phyloP scores from a whole-genome alignment of 1,140 invertebrate species.

The Metaphire vulgaris region DNA sequence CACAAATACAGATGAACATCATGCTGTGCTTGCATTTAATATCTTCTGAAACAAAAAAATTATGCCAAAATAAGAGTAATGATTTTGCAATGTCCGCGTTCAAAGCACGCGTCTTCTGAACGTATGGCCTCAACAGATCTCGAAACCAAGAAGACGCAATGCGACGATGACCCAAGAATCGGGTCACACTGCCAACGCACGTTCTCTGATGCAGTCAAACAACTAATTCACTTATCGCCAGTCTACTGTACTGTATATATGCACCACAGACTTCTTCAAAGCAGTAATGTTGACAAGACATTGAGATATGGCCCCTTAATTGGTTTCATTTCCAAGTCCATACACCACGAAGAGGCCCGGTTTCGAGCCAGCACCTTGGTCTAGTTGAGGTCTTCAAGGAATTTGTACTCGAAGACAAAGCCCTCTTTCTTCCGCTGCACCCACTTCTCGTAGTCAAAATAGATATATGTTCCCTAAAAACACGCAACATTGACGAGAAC shows the following conservation, averaged over 20 bases:
- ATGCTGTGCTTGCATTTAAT: no score
- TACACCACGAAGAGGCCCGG: neutral
- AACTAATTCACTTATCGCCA: neutral
- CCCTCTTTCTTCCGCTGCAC: slow-evolving; percentile 98
- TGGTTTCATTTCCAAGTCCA: neutral
- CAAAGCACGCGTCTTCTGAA: no score
- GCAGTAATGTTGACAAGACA: neutral
- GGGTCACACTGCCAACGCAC: neutral
- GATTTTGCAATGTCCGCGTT: neutral
- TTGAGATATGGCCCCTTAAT: neutral
- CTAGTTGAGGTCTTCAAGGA: slow-evolving; percentile 86
- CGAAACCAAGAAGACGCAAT: neutral
- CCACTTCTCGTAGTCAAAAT: slow-evolving; percentile 99
- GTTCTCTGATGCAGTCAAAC: neutral
- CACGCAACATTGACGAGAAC: no score
- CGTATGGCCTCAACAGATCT: neutral
- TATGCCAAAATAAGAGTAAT: neutral
- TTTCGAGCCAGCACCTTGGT: neutral
- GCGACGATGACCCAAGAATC: neutral
- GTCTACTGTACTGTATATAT: neutral
- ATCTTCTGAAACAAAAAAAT: neutral
- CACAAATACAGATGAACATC: no score
- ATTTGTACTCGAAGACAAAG: slow-evolving; percentile 99
- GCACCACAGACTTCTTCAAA: neutral
- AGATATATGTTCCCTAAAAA: slow-evolving; percentile 97